Conservation (phyloP, 2,888 invertebrate species). For the Drosophila limbata region DNA sequence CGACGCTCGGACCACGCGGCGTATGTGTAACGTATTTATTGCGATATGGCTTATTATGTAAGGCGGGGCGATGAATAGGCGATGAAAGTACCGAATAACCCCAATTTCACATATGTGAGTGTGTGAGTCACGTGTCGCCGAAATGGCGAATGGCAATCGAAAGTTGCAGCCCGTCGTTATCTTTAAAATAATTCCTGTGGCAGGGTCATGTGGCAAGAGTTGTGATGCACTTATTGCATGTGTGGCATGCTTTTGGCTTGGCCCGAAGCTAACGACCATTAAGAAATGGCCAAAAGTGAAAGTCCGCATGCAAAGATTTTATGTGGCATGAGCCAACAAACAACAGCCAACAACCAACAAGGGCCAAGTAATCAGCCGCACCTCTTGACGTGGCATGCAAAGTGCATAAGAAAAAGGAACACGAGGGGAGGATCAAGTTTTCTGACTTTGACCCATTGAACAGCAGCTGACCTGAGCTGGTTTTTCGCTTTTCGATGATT, state of each 20-base stretch:
- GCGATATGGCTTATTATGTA: constrained; percentile 75
- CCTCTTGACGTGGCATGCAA: constrained; percentile 68
- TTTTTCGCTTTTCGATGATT: constrained; percentile 52
- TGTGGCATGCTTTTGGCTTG: background rate
- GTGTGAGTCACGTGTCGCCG: constrained; percentile 45
- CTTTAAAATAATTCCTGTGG: constrained; percentile 22
- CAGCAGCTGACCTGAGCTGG: constrained; percentile 41
- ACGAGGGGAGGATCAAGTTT: background rate
- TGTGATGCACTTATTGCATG: constrained; percentile 80
- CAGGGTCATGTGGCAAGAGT: constrained; percentile 29
- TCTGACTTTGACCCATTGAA: constrained; percentile 79
- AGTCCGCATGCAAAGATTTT: constrained; percentile 75
- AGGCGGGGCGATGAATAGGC: constrained; percentile 49
- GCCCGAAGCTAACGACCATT: constrained; percentile 54
- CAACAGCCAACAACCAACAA: background rate
- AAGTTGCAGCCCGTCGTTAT: constrained; percentile 39
- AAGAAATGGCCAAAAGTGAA: constrained; percentile 71
- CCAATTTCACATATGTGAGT: constrained; percentile 40
- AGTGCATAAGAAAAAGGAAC: constrained; percentile 18
- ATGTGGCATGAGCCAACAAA: constrained; percentile 20
- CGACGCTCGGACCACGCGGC: constrained; percentile 47
- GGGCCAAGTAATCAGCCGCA: constrained; percentile 70
- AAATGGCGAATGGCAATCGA: constrained; percentile 34
- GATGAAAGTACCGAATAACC: constrained; percentile 1
- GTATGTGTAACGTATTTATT: constrained; percentile 76